phyloP scores from a whole-genome alignment of 1,140 invertebrate species.

The Pristionchus pacificus region DNA sequence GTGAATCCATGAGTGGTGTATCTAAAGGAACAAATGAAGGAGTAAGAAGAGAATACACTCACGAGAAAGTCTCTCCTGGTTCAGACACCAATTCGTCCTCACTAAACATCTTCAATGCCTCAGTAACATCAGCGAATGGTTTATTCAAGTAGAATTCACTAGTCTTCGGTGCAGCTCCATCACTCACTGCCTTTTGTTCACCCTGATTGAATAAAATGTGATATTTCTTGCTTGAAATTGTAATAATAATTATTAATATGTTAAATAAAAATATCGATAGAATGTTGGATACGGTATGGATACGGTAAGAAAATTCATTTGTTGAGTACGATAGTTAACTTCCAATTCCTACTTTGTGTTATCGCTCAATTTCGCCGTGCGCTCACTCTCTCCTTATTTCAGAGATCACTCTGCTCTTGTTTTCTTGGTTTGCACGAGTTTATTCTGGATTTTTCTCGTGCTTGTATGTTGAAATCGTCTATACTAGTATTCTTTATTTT shows the following conservation, averaged over 20 bases:
- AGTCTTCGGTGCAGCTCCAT: slow-evolving; percentile 17
- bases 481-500: too few species aligned
- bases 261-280: too few species aligned
- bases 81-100: slow-evolving; percentile 65
- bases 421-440: too few species aligned
- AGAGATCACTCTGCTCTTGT: too few species aligned
- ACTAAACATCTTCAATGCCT: slow-evolving; percentile 65
- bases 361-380: slow-evolving; percentile 13
- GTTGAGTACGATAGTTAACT: too few species aligned
- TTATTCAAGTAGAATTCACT: slow-evolving; percentile 40
- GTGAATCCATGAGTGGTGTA: slow-evolving; percentile 68
- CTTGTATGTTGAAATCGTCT: too few species aligned
- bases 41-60: not conserved
- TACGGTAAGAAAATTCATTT: too few species aligned
- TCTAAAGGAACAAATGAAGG: slow-evolving; percentile 22
- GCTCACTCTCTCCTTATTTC: slow-evolving; percentile 9
- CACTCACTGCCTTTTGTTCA: not conserved
- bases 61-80: slow-evolving; percentile 63
- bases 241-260: too few species aligned
- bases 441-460: too few species aligned
- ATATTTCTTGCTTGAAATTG: too few species aligned
- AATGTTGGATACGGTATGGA: not conserved
- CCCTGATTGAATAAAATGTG: too few species aligned
- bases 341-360: slow-evolving; percentile 8
- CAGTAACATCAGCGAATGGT: slow-evolving; percentile 59